A percentile compares a stretch with the other conserved stretches of the same genome.
Evolutionary conservation across 2,797 vertebrate species (phyloP).

Genomic region (Channallabes apus): DNA sequence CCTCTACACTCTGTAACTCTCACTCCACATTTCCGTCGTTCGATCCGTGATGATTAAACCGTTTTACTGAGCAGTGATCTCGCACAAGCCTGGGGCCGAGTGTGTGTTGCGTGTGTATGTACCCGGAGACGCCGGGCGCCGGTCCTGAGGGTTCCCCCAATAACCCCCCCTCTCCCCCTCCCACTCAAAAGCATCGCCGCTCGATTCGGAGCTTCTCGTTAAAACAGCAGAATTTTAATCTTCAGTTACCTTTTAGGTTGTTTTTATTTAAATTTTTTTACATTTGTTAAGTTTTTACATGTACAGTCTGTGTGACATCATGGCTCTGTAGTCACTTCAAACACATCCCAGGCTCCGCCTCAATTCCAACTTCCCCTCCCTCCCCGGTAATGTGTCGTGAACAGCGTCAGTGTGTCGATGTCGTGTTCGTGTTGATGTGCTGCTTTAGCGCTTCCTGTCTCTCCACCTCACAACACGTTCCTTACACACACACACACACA

Average conservation of each 20-base stretch:
- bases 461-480: background rate
- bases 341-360: background rate
- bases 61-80: background rate
- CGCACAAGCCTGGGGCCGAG: background rate
- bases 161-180: no score
- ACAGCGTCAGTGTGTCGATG: conserved; percentile 16
- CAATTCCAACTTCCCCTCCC: no score
- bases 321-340: conserved; percentile 26
- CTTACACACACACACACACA: no score
- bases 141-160: background rate
- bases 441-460: conserved; percentile 1
- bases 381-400: conserved; percentile 46
- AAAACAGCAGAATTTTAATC: conserved; percentile 31
- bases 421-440: conserved; percentile 30
- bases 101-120: background rate
- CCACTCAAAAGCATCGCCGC: conserved; percentile 41
- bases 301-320: conserved; percentile 41
- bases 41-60: background rate
- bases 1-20: no score
- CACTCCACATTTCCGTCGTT: no score
- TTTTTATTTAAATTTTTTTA: conserved; percentile 36
- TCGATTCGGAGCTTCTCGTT: conserved; percentile 34
- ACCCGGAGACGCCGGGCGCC: background rate
- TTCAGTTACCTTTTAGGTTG: conserved; percentile 61
- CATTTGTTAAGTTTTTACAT: conserved; percentile 32